These are phyloP conservation scores for Tiliacea citrago DNA, from an alignment of 2,888 invertebrate species.

Conservation along the genomic window DNA sequence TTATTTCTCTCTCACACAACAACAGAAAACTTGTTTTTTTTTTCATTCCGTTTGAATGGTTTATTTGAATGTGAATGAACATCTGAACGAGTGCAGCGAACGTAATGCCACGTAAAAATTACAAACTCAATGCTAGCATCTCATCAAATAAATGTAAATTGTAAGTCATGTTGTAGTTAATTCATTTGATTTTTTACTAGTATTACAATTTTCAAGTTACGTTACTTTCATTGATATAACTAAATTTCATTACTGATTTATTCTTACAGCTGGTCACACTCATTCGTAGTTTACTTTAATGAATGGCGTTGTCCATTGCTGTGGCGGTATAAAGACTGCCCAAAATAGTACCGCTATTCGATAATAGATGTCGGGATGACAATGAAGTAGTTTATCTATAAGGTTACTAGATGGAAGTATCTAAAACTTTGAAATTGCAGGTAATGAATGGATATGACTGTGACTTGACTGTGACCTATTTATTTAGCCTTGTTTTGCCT, in stretches of 20 bases:
- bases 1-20: slow-evolving; percentile 35
- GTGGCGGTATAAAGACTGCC: slow-evolving; percentile 3
- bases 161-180: rapidly evolving
- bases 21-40: slow-evolving; percentile 43
- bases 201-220: not conserved
- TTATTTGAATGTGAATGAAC: slow-evolving; percentile 56
- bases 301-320: slow-evolving; percentile 19
- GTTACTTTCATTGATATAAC: slow-evolving; percentile 8
- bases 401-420: slow-evolving; percentile 11
- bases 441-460: too few species aligned
- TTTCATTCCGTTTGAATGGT: slow-evolving; percentile 61
- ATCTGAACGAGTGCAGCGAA: not conserved
- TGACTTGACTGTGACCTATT: too few species aligned
- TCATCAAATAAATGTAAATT: not conserved
- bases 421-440: not conserved
- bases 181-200: not conserved
- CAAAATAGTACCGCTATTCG: slow-evolving; percentile 16
- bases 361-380: slow-evolving; percentile 26
- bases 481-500: not conserved
- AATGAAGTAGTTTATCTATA: not conserved
- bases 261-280: slow-evolving; percentile 22
- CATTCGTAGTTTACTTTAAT: not conserved
- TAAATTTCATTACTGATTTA: not conserved
- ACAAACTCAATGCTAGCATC: not conserved
- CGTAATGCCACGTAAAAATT: not conserved